Base-by-base conservation (phyloP, 2,888 invertebrate genomes). In the Lathronympha strigana region DNA sequence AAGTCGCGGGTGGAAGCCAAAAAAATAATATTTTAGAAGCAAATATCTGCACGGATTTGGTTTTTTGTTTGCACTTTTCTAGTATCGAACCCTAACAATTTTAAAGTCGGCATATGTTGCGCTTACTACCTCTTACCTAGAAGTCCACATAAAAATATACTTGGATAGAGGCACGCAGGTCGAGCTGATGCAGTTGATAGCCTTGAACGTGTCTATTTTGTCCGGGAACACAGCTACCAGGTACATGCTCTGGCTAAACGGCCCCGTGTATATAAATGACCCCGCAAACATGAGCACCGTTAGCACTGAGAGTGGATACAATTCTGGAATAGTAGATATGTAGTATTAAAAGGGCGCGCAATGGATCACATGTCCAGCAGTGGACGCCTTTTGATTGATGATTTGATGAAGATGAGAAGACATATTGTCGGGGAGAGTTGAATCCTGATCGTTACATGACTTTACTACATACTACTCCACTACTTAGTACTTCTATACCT, bases 91-190 rank as follows among this genome's bases (percentile, higher is more conserved):
- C n/a, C n/a, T n/a, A n/a, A n/a, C n/a, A n/a, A n/a, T 25, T 25
- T 25, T 25, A 25, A 4, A 4, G 43, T 28, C 4, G n/a, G 6
- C 4, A 28, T 50, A 17, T 17, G 13, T 17, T 40, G 17, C n/a
- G n/a, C n/a, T n/a, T n/a, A 45, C 5, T 13, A 9, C n/a, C 4
- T 25, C 33, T 70, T 68, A 86, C 86, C 83, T 80, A 0, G 83
- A 74, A n/a, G 72, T 74, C 79, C 77, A 82, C 81, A 86, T 82
- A 50, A 86, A 86, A 4, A 85, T 69, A 60, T 76, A 84, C 68
- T 82, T 85, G 0, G 86, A 83, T 0, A 85, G 61, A 0, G 86
- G 86, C n/a, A 86, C 80, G 21, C 70, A 75, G 1, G 83, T 79
- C 0, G 82, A 75, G 55, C 83, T 86, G 40, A 83, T 64, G 66